Evolutionary conservation across 2,888 invertebrate species (phyloP), one percentile per base, ranked within the genome.

Genomic region (Schizotus pectinicornis): DNA sequence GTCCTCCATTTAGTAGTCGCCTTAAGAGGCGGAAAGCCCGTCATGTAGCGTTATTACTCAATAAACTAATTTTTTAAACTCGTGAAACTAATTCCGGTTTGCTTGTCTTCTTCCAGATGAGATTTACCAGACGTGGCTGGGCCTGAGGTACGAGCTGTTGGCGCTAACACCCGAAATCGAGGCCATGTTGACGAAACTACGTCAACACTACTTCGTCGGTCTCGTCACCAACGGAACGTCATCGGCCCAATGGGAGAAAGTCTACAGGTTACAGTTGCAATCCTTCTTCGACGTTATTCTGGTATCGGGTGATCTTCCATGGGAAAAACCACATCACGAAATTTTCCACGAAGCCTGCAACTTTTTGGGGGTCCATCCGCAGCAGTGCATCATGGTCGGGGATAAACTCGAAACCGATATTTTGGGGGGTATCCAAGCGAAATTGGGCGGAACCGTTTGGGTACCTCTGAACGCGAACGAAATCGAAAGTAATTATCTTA

Each of bases 351-450:
- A 90, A 69, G 93, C 92, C 31, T 93, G 92, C 80, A 86, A 87
- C 73, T 84, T 85, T 75, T 85, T 94, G 55, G 85, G 86, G 63
- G 90, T 94, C 12, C 84, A 87, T 74, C 90, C 93, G 0, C 81
- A 84, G 52, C 85, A 87, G 66, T 93, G 92, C 80, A 84, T 92
- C 69, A 94, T 94, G 92, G 67, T 73, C 72, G 94, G 94, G 42
- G 94, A 94, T 77, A 92, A 92, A 77, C 80, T 94, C 67, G 92
- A 93, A 78, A 93, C 94, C 34, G 94, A 94, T 79, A 92, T 94
- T 71, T 85, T 88, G 86, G 94, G 93, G 60, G 93, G 91, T 30
- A 87, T 86, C 70, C 83, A 88, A 76, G 91, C 92, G 32, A 87
- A 88, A 67, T 56, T 77, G 58, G 90, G 88, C 8, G 89, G 88